These are phyloP conservation scores for Hyposmocoma kahamanoa DNA, from an alignment of 1,140 invertebrate species.

Conservation along the genomic window DNA sequence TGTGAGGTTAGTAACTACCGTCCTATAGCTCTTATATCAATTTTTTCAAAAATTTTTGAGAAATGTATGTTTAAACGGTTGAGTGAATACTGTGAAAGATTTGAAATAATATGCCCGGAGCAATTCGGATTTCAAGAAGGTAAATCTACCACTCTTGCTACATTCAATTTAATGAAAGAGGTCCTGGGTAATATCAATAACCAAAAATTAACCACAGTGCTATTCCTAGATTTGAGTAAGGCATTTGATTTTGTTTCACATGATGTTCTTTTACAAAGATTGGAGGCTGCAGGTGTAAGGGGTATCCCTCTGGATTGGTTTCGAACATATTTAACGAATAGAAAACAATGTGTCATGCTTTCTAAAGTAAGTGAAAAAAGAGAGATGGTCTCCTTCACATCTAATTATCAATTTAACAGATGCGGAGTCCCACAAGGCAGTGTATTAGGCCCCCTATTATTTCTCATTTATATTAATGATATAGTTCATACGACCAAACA, in stretches of 20 bases:
- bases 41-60: neutral
- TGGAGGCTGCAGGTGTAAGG: neutral
- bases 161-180: constrained; percentile 1
- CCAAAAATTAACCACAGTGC: neutral
- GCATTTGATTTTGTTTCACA: neutral
- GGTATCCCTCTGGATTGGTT: neutral
- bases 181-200: neutral
- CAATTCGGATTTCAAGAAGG: neutral
- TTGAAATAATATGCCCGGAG: neutral
- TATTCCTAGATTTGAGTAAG: neutral
- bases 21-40: neutral
- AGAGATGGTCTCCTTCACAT: neutral
- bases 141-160: neutral
- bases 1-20: neutral
- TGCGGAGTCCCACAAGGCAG: neutral
- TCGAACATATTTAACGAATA: neutral
- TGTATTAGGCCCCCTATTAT: neutral
- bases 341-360: no score
- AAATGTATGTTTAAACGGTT: constrained; percentile 1
- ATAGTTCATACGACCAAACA: neutral
- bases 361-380: neutral
- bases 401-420: neutral
- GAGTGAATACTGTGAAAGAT: neutral
- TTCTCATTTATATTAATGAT: neutral
- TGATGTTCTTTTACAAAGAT: neutral